Evolutionary conservation across 2,113 vertebrate species (phyloP), one percentile per base, ranked within the genome.

Genomic region (Phalacrocorax aristotelis): DNA sequence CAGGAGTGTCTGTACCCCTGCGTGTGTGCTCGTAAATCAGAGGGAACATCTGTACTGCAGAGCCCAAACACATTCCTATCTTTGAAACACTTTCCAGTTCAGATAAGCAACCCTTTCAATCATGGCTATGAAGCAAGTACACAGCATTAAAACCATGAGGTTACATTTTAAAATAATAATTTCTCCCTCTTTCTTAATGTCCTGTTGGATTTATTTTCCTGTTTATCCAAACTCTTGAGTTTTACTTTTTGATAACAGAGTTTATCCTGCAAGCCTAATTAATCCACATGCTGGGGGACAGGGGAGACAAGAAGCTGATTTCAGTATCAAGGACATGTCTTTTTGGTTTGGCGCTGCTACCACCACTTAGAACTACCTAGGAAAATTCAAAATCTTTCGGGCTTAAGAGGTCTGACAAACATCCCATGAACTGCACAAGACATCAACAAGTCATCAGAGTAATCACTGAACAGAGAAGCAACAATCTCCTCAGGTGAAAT

Each of bases 11-110:
- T 74, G 42, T 58, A 89, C 13, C 17, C 16, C 16, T 81, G 16
- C 4, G 1, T 0, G 0, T 54, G 20, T 12, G 36, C 22, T 83
- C 9, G 0, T 22, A 71, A 71, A 91, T 75, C 0, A 1, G 26
- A 42, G 15, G 10, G 65, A 94, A 84, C 52, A 84, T 66, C 65
- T 75, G 65, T 52, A 48, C 61, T 68, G 48, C n/a, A 64, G 51
- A 55, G 44, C 48, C 87, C 13, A 71, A 66, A 78, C 4, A 58
- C 0, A 0, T 51, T 81, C 26, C 42, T 54, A 9, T 42, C 64
- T 89, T 62, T 57, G 21, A 68, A 66, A n/a, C 26, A 49, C 3
- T 40, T 83, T 57, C 42, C 80, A 78, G 19, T 75, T 77, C 40
- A 78, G 69, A 65, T 52, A 91, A 80, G 21, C 46, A 92, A 40